Evolutionary conservation across 2,797 vertebrate genomes (phyloP), one percentile per base, ranked within the genome.

Genomic region (Xiphophorus birchmanni): DNA sequence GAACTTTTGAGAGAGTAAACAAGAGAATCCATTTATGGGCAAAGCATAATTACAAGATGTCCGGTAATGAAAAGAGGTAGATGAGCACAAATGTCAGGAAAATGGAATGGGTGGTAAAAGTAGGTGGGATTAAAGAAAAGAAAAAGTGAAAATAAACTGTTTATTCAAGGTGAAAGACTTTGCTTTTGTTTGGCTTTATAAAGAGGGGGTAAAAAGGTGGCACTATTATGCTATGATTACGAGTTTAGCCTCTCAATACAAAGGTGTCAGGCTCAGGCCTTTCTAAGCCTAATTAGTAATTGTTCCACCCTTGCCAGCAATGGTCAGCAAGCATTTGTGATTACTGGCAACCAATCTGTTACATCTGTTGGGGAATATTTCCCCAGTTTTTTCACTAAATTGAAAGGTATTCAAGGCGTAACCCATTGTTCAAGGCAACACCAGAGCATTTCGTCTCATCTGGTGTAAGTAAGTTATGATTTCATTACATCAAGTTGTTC

Each of bases 1-100:
- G 85, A 91, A 89, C 87, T 86, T 88, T 84, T 81, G 67, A 86
- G 85, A 84, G 81, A 77, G 88, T 92, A 91, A 92, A 92, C 89
- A 92, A 89, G 83, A 29, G 76, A 84, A 74, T 80, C 83, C 48
- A 81, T 78, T 85, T 88, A 89, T 84, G 56, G 84, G 75, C 79
- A 85, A 88, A 87, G 87, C 84, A 82, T 90, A 85, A 90, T 92
- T 85, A 85, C 84, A 88, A 80, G 71, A 87, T 89, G 85, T 86
- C 82, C 78, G 81, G 82, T 83, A 88, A 88, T 89, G 63, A 88
- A 87, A 85, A 73, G 71, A 77, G 83, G 29, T 35, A 85, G 48
- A 86, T 83, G 77, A 90, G 85, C 77, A 74, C 84, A 92, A 89
- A 93, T 92, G 84, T 89, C 88, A 87, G 76, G 77, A 76, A 82